Conservation (phyloP, 2,797 vertebrate species). For the Acanthiza pusilla region DNA sequence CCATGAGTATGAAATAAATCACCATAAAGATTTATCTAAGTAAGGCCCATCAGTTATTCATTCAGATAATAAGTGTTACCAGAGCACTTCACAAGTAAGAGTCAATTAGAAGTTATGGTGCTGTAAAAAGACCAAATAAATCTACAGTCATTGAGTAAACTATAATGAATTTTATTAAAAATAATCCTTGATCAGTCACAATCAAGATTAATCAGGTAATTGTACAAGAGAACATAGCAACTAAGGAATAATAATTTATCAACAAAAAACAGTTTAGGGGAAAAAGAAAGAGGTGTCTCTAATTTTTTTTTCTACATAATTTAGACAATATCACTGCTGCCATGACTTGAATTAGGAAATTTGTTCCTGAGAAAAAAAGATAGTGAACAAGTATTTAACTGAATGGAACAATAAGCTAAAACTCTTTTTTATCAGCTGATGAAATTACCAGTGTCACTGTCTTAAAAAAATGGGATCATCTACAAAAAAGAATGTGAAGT, state of each 20-base stretch:
- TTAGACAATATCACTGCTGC: background rate
- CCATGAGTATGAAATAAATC: background rate
- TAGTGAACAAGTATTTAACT: background rate
- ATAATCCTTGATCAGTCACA: background rate
- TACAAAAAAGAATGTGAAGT: background rate
- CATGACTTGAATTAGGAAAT: background rate
- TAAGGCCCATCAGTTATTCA: background rate
- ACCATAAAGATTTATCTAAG: background rate
- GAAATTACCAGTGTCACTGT: background rate
- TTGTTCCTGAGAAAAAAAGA: background rate
- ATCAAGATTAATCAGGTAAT: background rate
- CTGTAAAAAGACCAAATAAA: background rate
- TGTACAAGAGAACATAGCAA: background rate
- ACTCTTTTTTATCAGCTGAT: background rate
- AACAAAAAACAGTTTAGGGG: background rate
- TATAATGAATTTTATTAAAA: background rate
- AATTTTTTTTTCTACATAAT: background rate
- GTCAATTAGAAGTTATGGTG: background rate
- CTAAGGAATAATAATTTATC: background rate
- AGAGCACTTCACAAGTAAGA: background rate
- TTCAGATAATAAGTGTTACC: background rate
- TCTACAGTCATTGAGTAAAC: background rate
- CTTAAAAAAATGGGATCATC: background rate
- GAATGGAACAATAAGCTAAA: background rate
- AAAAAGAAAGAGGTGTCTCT: background rate